Evolutionary conservation across 2,888 invertebrate species (phyloP).

Genomic region (Chrysolina oricalcia): DNA sequence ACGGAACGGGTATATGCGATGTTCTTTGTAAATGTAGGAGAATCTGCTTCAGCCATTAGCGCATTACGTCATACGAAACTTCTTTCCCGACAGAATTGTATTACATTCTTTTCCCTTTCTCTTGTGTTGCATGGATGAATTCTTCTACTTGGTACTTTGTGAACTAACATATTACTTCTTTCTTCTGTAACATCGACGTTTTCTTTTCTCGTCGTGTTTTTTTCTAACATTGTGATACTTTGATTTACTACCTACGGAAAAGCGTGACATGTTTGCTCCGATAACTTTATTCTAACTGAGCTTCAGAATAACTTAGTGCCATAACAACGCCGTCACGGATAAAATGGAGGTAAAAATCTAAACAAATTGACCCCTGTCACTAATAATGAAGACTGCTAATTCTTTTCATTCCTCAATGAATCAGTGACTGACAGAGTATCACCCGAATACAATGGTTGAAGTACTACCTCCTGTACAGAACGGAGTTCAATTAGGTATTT

Average conservation of each 20-base stretch:
- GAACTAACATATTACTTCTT: not conserved
- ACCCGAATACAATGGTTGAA: no score
- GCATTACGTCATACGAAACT: not conserved
- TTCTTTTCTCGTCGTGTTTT: not conserved
- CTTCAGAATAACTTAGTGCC: not conserved
- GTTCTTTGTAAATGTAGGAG: not conserved
- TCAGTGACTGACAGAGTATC: no score
- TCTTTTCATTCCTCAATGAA: no score
- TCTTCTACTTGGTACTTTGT: not conserved
- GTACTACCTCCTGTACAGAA: no score
- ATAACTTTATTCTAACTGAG: not conserved
- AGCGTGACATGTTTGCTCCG: not conserved
- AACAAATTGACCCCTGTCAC: not conserved
- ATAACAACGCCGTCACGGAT: not conserved
- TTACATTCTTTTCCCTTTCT: not conserved
- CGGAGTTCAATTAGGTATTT: no score
- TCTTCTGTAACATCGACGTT: not conserved
- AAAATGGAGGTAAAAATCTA: not conserved
- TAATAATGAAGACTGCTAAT: no score
- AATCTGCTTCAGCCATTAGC: not conserved
- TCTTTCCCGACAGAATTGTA: not conserved
- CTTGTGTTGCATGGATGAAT: not conserved
- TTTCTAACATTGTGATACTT: not conserved
- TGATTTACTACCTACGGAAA: not conserved
- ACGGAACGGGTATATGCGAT: conserved; percentile 21